phyloP scores from a whole-genome alignment of 1,140 invertebrate genomes.

The Drosophila simulans region DNA sequence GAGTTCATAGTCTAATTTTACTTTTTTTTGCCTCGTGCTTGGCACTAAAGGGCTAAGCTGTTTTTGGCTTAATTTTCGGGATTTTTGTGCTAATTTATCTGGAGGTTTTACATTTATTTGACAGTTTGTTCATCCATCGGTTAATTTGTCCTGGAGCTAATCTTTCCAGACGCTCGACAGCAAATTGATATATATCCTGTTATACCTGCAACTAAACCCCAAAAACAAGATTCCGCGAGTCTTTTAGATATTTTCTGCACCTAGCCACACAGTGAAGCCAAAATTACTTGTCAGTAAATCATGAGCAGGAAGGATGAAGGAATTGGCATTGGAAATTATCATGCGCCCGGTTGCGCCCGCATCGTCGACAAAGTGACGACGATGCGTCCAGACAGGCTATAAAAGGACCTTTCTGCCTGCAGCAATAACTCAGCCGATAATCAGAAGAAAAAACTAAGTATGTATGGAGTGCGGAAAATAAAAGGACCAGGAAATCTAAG shows the following conservation, averaged over 20 bases:
- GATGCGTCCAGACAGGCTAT: constrained; percentile 69
- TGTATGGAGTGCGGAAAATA: constrained; percentile 64
- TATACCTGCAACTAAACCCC: not conserved
- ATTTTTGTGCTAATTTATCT: too few species aligned
- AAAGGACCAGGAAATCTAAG: constrained; percentile 47
- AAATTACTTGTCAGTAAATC: constrained; percentile 67
- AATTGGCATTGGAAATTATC: constrained; percentile 66
- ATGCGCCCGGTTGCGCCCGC: constrained; percentile 51
- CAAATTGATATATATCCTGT: not conserved
- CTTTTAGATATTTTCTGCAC: constrained; percentile 1
- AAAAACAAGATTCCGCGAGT: not conserved
- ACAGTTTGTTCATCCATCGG: too few species aligned
- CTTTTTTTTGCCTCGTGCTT: not conserved
- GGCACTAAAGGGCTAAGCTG: too few species aligned
- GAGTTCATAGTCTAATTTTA: constrained; percentile 30
- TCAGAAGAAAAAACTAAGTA: constrained; percentile 69
- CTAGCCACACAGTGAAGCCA: constrained; percentile 41
- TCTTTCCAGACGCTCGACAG: not conserved
- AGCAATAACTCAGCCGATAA: constrained; percentile 81
- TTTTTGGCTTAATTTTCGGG: too few species aligned
- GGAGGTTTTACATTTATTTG: too few species aligned
- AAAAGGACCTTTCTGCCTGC: constrained; percentile 57
- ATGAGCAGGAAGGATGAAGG: not conserved
- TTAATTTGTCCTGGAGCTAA: too few species aligned
- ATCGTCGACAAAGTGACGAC: constrained; percentile 74